Percentiles rank a stretch among this genome's conserved stretches.
phyloP scores from a whole-genome alignment of 2,888 invertebrate genomes.

The Cataglyphis livida region DNA sequence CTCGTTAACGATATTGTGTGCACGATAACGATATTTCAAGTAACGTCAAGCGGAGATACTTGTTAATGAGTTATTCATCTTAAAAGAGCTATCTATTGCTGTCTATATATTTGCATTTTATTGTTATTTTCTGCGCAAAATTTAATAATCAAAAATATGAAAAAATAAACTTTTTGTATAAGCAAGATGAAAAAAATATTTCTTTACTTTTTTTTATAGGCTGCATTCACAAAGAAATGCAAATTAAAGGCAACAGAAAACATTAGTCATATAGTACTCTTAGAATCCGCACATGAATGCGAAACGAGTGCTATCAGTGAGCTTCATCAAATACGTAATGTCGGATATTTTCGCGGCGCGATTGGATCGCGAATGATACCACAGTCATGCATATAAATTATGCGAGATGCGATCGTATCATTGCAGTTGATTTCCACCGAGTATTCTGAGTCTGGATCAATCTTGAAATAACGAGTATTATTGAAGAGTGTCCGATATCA shows the following conservation, averaged over 20 bases:
- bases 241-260: background rate
- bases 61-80: slow-evolving; percentile 17
- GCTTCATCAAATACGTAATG: background rate
- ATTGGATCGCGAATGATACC: slow-evolving; percentile 33
- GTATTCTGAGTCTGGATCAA: slow-evolving; percentile 40
- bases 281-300: background rate
- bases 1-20: slow-evolving; percentile 7
- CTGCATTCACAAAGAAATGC: background rate
- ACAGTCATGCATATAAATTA: slow-evolving; percentile 47
- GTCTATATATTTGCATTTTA: background rate
- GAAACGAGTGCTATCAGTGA: background rate
- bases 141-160: background rate
- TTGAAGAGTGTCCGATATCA: slow-evolving; percentile 15
- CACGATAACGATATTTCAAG: background rate
- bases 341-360: slow-evolving; percentile 20
- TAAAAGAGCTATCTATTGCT: no score
- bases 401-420: slow-evolving; percentile 10
- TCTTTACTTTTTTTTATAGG: background rate
- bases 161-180: background rate
- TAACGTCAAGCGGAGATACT: background rate
- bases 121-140: background rate
- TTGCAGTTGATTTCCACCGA: slow-evolving; percentile 43
- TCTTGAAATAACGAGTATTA: slow-evolving; percentile 48
- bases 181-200: background rate
- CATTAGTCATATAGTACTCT: background rate